These are phyloP conservation scores for Amiota communis DNA, from an alignment of 2,888 invertebrate species.

Conservation along the genomic window DNA sequence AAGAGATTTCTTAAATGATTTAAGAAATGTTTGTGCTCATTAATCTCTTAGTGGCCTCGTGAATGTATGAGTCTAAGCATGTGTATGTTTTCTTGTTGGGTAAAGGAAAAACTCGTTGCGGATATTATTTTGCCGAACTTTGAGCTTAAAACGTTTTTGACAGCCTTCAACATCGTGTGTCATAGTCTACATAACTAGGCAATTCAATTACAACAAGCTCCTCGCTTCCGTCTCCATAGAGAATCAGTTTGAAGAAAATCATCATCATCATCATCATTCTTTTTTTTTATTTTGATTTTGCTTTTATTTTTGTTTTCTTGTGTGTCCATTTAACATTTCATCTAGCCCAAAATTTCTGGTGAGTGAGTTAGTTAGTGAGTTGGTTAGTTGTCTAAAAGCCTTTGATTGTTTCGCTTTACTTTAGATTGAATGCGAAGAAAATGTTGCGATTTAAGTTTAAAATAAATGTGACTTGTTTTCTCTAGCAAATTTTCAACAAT, in stretches of 20 bases:
- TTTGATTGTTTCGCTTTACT: background rate
- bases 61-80: no score
- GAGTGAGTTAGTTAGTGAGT: no score
- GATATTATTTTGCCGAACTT: background rate
- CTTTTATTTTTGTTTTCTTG: background rate
- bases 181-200: background rate
- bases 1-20: slow-evolving; percentile 10
- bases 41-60: background rate
- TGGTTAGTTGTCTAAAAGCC: background rate
- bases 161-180: slow-evolving; percentile 10
- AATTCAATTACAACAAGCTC: no score
- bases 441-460: background rate
- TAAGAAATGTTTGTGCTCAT: slow-evolving; percentile 7
- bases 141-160: slow-evolving; percentile 25
- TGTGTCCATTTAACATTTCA: background rate
- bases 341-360: background rate
- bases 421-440: slow-evolving; percentile 4
- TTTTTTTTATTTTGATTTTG: background rate
- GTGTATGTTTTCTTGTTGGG: no score
- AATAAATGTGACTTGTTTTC: no score
- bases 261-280: background rate
- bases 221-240: no score
- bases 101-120: no score
- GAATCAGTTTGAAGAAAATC: background rate
- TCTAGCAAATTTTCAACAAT: slow-evolving; percentile 14